Percentiles rank a stretch among this genome's conserved stretches.
Evolutionary conservation across 2,888 invertebrate species (phyloP).

Genomic region (Rugalucina vietnamica): DNA sequence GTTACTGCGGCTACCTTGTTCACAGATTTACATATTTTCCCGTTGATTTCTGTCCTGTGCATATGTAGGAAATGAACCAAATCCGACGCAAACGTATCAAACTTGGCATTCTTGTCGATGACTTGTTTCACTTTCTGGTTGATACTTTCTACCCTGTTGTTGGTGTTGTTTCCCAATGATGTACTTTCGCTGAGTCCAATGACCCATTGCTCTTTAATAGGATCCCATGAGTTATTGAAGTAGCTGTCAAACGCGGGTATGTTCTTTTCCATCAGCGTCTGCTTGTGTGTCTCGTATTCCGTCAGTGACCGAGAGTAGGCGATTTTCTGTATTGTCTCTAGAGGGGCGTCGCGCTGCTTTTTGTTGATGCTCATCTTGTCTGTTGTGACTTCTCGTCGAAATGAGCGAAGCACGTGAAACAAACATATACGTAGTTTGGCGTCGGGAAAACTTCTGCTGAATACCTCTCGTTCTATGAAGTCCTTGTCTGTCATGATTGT

Average conservation of each 20-base stretch:
- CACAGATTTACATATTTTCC: not conserved
- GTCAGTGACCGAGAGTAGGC: not conserved
- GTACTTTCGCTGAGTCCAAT: not conserved
- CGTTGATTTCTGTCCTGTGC: constrained; percentile 9
- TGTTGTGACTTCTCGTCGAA: not conserved
- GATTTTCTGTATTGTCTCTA: not conserved
- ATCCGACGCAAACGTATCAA: not conserved
- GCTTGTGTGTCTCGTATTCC: not conserved
- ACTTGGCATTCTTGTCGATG: constrained; percentile 1
- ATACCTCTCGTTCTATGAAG: constrained; percentile 21
- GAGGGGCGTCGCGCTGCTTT: not conserved
- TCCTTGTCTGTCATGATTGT: constrained; percentile 34
- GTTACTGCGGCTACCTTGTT: not conserved
- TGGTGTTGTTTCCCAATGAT: not conserved
- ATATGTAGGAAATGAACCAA: not conserved
- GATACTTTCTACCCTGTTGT: not conserved
- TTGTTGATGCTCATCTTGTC: not conserved
- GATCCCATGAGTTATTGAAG: not conserved
- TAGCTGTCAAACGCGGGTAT: not conserved
- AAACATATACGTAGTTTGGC: not conserved
- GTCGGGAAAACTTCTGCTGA: not conserved
- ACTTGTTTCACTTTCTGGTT: not conserved
- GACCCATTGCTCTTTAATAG: not conserved
- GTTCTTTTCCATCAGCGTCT: not conserved
- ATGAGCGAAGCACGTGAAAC: not conserved